phyloP scores from a whole-genome alignment of 2,113 vertebrate genomes.

The Lethenteron reissneri region DNA sequence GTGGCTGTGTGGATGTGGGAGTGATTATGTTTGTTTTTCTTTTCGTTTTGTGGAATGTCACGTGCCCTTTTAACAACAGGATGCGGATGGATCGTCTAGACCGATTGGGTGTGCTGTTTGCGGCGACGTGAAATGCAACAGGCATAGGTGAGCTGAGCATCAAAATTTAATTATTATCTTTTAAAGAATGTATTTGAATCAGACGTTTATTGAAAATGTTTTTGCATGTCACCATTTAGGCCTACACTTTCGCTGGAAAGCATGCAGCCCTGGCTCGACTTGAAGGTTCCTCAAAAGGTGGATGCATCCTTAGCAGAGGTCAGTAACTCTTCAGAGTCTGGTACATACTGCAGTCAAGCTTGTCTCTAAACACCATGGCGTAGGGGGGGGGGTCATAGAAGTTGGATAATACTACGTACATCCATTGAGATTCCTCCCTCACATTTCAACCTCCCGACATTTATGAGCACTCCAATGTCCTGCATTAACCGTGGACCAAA shows the following conservation, averaged over 20 bases:
- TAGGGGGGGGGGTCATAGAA: not conserved
- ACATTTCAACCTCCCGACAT: not conserved
- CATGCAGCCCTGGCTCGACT: slow-evolving; percentile 76
- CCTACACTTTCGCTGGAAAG: slow-evolving; percentile 66
- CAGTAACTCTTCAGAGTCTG: slow-evolving; percentile 9
- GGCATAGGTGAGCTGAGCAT: slow-evolving; percentile 48
- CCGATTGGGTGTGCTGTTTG: slow-evolving; percentile 56
- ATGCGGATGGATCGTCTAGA: too few relatives aligned
- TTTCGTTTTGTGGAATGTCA: too few relatives aligned
- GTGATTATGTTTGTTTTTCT: too few relatives aligned
- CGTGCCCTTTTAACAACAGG: too few relatives aligned
- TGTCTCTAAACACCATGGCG: not conserved
- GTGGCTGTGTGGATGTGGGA: too few relatives aligned
- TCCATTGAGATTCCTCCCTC: not conserved
- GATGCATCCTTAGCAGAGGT: slow-evolving; percentile 80
- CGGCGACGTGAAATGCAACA: slow-evolving; percentile 66
- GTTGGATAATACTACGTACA: not conserved
- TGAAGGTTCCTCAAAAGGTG: slow-evolving; percentile 70
- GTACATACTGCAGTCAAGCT: too few relatives aligned
- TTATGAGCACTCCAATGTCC: not conserved
- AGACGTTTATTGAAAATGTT: too few relatives aligned
- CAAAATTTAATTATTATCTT: not conserved
- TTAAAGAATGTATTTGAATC: too few relatives aligned
- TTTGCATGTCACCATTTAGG: slow-evolving; percentile 18
- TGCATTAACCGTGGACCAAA: not conserved